Evolutionary conservation across 2,797 vertebrate species (phyloP).

Genomic region (Psittacula derbiana): DNA sequence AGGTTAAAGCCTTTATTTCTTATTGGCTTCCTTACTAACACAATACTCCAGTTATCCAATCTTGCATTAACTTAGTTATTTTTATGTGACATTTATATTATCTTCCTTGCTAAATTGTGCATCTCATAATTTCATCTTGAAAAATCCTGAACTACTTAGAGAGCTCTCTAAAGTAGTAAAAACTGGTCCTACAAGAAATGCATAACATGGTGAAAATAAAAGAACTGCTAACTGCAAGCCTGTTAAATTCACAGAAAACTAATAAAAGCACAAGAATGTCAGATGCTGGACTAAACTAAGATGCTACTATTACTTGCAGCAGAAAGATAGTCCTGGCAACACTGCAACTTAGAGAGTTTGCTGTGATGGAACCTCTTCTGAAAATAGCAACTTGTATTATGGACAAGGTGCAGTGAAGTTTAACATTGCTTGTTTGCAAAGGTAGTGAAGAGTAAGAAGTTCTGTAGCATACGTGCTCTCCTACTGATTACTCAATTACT

Average conservation of each 20-base stretch:
- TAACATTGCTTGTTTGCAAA: neutral
- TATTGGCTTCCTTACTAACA: neutral
- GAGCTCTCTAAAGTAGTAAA: neutral
- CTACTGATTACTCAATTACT: neutral
- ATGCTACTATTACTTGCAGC: neutral
- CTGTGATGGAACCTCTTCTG: neutral
- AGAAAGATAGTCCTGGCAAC: neutral
- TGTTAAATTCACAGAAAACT: neutral
- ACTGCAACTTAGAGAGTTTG: neutral
- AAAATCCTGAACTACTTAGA: neutral
- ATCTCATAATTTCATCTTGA: neutral
- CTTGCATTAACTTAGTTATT: slow-evolving; percentile 2
- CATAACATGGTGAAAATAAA: neutral
- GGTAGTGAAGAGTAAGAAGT: neutral
- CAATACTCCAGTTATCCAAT: neutral
- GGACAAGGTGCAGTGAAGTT: neutral
- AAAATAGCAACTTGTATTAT: neutral
- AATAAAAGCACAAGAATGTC: neutral
- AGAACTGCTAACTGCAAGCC: neutral
- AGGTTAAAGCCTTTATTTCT: neutral
- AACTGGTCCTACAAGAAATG: neutral
- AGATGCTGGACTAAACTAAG: neutral
- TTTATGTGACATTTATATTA: neutral
- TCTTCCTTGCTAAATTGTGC: neutral
- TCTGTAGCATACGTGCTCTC: neutral